A percentile compares a stretch with the other conserved stretches of the same genome.
Evolutionary conservation across 37 sponge, comb jelly and placozoan genomes (phyloP).

Genomic region (Chondrilla cf. caribensis): DNA sequence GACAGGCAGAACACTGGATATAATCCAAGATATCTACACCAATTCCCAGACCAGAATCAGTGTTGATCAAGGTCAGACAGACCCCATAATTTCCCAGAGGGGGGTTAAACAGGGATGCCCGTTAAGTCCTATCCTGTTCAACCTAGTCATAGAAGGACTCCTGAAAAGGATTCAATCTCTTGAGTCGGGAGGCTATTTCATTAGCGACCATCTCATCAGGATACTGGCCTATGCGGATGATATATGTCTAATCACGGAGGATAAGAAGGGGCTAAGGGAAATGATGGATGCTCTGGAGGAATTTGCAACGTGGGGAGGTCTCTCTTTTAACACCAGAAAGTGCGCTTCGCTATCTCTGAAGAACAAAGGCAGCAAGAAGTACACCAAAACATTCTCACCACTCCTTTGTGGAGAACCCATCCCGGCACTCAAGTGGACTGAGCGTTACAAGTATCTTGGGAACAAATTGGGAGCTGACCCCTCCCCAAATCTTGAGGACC

Average conservation of each 20-base stretch:
- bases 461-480: not conserved
- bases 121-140: conserved; percentile 40
- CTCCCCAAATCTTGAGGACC: not conserved
- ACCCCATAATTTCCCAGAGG: not conserved
- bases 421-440: not conserved
- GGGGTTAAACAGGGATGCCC: conserved; percentile 55
- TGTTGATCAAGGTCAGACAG: not conserved
- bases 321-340: conserved; percentile 28
- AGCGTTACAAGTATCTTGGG: conserved; percentile 7
- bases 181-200: not conserved
- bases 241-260: not conserved
- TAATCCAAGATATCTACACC: conserved; percentile 28
- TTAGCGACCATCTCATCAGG: not conserved
- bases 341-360: conserved; percentile 25
- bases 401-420: not conserved
- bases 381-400: not conserved
- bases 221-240: not conserved
- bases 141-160: conserved; percentile 30
- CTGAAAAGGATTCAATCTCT: not conserved
- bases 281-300: not conserved
- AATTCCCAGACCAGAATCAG: not conserved
- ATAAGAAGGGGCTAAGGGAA: not conserved
- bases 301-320: conserved; percentile 22
- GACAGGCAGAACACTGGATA: not conserved
- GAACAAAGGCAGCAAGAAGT: not conserved